These are phyloP conservation scores for Linyphia triangularis DNA, from an alignment of 2,888 invertebrate genomes.

Conservation along the genomic window DNA sequence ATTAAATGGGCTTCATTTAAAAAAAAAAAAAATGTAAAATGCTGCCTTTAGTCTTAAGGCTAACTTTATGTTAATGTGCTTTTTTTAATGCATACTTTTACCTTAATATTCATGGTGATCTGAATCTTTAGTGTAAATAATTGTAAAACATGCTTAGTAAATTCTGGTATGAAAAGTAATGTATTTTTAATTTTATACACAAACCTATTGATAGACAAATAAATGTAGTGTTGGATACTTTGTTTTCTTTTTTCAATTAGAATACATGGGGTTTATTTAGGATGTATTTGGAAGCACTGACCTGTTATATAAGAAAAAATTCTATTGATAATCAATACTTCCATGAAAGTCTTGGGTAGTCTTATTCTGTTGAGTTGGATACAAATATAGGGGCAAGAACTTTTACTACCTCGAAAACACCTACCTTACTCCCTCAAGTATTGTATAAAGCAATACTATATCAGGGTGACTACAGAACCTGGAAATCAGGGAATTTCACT, in stretches of 20 bases:
- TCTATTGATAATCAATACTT: too few species aligned
- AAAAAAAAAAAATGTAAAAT: not conserved
- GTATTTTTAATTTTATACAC: conserved; percentile 54
- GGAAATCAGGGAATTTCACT: too few species aligned
- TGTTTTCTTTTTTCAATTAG: not conserved
- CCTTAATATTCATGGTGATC: not conserved
- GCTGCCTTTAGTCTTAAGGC: not conserved
- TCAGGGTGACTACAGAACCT: too few species aligned
- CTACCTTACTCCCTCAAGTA: too few species aligned
- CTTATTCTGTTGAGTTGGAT: too few species aligned
- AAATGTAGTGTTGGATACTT: conserved; percentile 46
- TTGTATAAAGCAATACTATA: too few species aligned
- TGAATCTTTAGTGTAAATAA: conserved; percentile 1
- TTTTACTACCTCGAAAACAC: too few species aligned
- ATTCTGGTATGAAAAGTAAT: conserved; percentile 30
- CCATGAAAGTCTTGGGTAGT: too few species aligned
- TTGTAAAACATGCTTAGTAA: conserved; percentile 27
- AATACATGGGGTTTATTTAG: not conserved
- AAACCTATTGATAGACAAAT: conserved; percentile 14
- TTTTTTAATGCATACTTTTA: not conserved
- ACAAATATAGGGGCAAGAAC: too few species aligned
- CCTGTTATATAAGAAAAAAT: too few species aligned
- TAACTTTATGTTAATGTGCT: not conserved
- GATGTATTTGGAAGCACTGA: too few species aligned
- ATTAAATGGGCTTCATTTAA: too few species aligned